Evolutionary conservation across 2,113 vertebrate species (phyloP).

Genomic region (Ailuropoda melanoleuca): DNA sequence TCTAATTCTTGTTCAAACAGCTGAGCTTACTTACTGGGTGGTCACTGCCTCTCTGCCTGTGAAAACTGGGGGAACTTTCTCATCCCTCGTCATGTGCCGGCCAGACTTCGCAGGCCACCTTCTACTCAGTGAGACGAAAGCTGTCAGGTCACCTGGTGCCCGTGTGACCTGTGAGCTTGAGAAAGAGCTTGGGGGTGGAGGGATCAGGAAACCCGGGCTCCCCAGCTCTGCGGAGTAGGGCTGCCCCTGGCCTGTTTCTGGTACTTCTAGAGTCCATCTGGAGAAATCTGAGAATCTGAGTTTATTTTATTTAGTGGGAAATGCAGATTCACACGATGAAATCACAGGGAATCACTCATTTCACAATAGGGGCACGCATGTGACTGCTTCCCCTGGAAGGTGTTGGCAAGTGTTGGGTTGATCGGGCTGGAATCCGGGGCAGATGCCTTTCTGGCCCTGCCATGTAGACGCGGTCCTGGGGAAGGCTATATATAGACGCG

Average conservation of each 20-base stretch:
- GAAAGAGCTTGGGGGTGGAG: not conserved
- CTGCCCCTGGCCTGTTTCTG: accelerated
- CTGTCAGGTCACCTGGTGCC: accelerated
- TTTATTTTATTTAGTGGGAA: not conserved
- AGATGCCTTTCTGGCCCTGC: too few relatives aligned
- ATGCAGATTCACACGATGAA: not conserved
- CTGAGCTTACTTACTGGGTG: not conserved
- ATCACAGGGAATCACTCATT: not conserved
- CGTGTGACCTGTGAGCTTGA: accelerated
- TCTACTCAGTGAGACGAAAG: not conserved
- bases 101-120: not conserved
- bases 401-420: accelerated
- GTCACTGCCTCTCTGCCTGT: accelerated
- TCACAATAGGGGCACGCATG: accelerated
- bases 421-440: accelerated
- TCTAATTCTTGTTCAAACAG: not conserved
- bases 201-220: not conserved
- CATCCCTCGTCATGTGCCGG: accelerated
- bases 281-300: not conserved
- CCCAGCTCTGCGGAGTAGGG: accelerated
- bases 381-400: accelerated
- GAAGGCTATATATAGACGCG: accelerated
- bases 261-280: not conserved
- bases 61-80: not conserved
- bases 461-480: accelerated